Evolutionary conservation across 1,140 invertebrate genomes (phyloP).

Genomic region (Cydia strobilella): DNA sequence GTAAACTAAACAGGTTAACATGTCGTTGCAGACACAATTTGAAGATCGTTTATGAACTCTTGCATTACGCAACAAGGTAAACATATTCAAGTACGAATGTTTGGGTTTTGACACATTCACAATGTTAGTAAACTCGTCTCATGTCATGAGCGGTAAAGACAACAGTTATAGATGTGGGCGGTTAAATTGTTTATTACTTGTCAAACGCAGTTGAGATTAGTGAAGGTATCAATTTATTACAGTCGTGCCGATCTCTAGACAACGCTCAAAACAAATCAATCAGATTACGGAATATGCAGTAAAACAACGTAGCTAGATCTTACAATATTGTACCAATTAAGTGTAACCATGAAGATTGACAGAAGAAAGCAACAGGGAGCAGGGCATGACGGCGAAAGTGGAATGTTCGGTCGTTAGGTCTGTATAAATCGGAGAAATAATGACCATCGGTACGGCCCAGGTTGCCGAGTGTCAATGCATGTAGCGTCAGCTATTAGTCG

Average conservation of each 20-base stretch:
- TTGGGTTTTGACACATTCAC: constrained; percentile 28
- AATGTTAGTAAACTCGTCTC: constrained; percentile 27
- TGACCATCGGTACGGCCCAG: constrained; percentile 34
- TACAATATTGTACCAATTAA: constrained; percentile 52
- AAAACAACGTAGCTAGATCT: constrained; percentile 36
- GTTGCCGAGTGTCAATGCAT: constrained; percentile 39
- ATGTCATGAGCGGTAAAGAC: not conserved
- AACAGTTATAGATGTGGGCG: constrained; percentile 25
- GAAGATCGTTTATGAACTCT: constrained; percentile 24
- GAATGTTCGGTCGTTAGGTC: constrained; percentile 41
- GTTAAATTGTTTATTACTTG: constrained; percentile 20
- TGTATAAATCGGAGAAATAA: constrained; percentile 44
- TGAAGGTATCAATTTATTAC: constrained; percentile 21
- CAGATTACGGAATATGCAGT: constrained; percentile 23
- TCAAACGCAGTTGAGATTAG: constrained; percentile 8
- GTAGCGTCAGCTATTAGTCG: constrained; percentile 21
- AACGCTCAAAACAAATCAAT: constrained; percentile 25
- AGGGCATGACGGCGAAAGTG: constrained; percentile 49
- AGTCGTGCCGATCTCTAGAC: constrained; percentile 14
- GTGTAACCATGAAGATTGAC: constrained; percentile 48
- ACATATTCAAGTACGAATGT: constrained; percentile 32
- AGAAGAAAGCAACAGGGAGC: constrained; percentile 49
- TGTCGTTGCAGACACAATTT: constrained; percentile 25
- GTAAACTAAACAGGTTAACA: constrained; percentile 25
- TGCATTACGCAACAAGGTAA: constrained; percentile 18